These are phyloP conservation scores for Nasonia giraulti DNA, from an alignment of 1,140 invertebrate genomes.

Conservation along the genomic window DNA sequence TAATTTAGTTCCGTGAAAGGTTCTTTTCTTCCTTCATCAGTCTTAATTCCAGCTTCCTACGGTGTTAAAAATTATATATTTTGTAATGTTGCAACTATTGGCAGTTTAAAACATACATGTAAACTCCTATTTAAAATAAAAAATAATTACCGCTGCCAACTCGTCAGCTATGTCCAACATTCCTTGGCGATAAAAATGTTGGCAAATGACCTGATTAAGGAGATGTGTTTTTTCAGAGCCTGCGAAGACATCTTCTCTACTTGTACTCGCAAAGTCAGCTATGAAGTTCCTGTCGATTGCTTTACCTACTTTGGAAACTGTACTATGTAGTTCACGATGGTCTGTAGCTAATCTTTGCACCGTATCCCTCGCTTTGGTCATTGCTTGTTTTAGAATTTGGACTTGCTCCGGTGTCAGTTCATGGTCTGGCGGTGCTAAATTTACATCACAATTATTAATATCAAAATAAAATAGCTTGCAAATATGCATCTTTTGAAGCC, in stretches of 20 bases:
- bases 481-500: not conserved
- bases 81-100: not conserved
- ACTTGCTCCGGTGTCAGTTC: slow-evolving; percentile 80
- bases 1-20: slow-evolving; percentile 90
- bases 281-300: slow-evolving; percentile 96
- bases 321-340: slow-evolving; percentile 86
- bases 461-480: not conserved
- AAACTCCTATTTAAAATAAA: not conserved
- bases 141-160: slow-evolving; percentile 77
- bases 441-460: not conserved
- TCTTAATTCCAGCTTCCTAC: slow-evolving; percentile 83
- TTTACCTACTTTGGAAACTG: slow-evolving; percentile 97
- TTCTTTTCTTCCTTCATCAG: slow-evolving; percentile 83
- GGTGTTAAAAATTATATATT: slow-evolving; percentile 54
- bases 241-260: slow-evolving; percentile 89
- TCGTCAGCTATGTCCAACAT: slow-evolving; percentile 92
- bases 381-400: slow-evolving; percentile 80
- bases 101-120: not conserved
- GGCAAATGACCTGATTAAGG: slow-evolving; percentile 96
- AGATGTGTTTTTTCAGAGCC: slow-evolving; percentile 85
- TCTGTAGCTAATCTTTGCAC: slow-evolving; percentile 86
- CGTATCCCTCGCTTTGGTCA: slow-evolving; percentile 84
- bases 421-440: slow-evolving; percentile 78
- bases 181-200: slow-evolving; percentile 96
- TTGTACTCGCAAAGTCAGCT: slow-evolving; percentile 91